Percentiles rank a stretch among this genome's conserved stretches.
Evolutionary conservation across 2,888 invertebrate species (phyloP).

Genomic region (Coronaproctus castanopsis): DNA sequence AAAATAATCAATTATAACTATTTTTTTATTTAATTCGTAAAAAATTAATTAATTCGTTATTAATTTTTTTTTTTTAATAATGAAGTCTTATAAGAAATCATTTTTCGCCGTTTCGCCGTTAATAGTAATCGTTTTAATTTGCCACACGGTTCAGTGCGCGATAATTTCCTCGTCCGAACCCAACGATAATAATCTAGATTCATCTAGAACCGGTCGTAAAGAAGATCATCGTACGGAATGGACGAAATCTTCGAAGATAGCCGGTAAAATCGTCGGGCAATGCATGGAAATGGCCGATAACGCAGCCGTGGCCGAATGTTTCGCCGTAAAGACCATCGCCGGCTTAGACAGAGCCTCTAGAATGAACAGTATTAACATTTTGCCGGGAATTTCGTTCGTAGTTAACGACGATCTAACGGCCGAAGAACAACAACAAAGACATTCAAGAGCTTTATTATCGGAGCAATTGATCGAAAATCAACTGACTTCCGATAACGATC

Average conservation of each 20-base stretch:
- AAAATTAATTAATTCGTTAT: background rate
- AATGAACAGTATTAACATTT: slow-evolving; percentile 33
- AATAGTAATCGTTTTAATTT: slow-evolving; percentile 3
- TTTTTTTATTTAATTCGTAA: background rate
- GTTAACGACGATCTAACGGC: slow-evolving; percentile 23
- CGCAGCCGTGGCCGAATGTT: slow-evolving; percentile 34
- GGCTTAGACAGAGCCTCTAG: slow-evolving; percentile 35
- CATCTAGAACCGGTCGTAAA: slow-evolving; percentile 2
- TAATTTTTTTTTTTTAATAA: background rate
- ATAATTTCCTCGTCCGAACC: slow-evolving; percentile 9
- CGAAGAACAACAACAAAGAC: slow-evolving; percentile 18
- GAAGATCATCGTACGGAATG: background rate
- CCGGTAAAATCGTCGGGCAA: slow-evolving; percentile 19
- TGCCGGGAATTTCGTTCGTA: slow-evolving; percentile 37
- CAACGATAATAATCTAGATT: slow-evolving; percentile 2
- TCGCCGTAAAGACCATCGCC: slow-evolving; percentile 36
- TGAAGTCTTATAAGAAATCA: too few relatives aligned
- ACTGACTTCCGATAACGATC: slow-evolving; percentile 29
- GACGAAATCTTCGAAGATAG: slow-evolving; percentile 11
- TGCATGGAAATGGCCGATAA: slow-evolving; percentile 18
- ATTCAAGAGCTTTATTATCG: slow-evolving; percentile 23
- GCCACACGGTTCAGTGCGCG: background rate
- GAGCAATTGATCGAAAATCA: slow-evolving; percentile 32
- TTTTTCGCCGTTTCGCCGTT: slow-evolving; percentile 9
- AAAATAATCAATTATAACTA: background rate